Conservation (phyloP, 2,113 vertebrate species). For the Ibidorhyncha struthersii region DNA sequence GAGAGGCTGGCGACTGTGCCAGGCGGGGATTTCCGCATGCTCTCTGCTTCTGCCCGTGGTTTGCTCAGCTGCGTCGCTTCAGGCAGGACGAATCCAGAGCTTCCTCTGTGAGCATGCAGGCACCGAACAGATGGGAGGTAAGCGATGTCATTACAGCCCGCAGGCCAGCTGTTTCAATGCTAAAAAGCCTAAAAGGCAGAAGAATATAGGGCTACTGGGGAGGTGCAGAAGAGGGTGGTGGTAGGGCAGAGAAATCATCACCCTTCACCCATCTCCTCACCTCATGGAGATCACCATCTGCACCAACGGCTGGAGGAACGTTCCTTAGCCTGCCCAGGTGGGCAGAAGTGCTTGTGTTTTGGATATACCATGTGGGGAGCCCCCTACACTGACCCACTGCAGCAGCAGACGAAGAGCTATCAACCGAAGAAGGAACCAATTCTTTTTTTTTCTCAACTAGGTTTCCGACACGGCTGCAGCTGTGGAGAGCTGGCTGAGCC, state of each 20-base stretch:
- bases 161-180: neutral
- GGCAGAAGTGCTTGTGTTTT: neutral
- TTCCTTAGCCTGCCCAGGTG: neutral
- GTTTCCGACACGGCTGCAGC: neutral
- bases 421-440: neutral
- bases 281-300: neutral
- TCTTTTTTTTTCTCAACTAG: neutral
- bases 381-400: neutral
- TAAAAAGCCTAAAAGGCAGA: neutral
- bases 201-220: neutral
- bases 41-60: neutral
- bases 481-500: neutral
- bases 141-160: neutral
- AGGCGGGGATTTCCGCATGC: neutral
- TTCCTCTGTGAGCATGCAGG: neutral
- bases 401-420: neutral
- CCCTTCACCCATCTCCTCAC: neutral
- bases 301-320: neutral
- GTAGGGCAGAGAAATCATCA: neutral
- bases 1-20: neutral
- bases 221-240: neutral
- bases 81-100: neutral
- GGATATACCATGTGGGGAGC: neutral
- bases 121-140: neutral
- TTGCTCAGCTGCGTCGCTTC: neutral